These are phyloP conservation scores for Charina bottae DNA, from an alignment of 2,113 vertebrate species.

Conservation along the genomic window DNA sequence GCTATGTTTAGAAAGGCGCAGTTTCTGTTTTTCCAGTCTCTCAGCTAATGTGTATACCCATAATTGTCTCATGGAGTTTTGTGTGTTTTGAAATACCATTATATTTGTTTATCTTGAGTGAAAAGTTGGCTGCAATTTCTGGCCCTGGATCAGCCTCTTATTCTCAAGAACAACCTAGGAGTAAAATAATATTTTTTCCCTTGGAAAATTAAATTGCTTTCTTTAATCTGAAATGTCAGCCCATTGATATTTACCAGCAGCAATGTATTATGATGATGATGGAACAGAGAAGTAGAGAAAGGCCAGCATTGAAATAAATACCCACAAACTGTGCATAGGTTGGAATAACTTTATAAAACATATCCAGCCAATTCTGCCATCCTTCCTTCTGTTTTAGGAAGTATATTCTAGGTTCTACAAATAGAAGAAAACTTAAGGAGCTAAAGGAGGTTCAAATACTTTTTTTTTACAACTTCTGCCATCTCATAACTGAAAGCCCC, in stretches of 20 bases:
- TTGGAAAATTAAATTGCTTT: not conserved
- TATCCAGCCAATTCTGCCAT: not conserved
- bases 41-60: not conserved
- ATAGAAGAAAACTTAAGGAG: not conserved
- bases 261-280: not conserved
- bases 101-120: not conserved
- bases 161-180: not conserved
- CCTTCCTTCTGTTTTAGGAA: not conserved
- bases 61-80: not conserved
- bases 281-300: not conserved
- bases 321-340: not conserved
- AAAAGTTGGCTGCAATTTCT: not conserved
- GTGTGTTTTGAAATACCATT: not conserved
- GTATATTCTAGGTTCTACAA: not conserved
- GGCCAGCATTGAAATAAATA: not conserved
- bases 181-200: not conserved
- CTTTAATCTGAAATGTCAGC: not conserved
- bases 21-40: not conserved
- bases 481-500: not conserved
- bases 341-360: constrained; percentile 8
- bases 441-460: not conserved
- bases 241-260: not conserved
- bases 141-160: not conserved
- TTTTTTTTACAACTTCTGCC: not conserved
- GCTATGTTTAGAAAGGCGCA: not conserved